Evolutionary conservation across 2,113 vertebrate genomes (phyloP).

Genomic region (Dicentrarchus labrax): DNA sequence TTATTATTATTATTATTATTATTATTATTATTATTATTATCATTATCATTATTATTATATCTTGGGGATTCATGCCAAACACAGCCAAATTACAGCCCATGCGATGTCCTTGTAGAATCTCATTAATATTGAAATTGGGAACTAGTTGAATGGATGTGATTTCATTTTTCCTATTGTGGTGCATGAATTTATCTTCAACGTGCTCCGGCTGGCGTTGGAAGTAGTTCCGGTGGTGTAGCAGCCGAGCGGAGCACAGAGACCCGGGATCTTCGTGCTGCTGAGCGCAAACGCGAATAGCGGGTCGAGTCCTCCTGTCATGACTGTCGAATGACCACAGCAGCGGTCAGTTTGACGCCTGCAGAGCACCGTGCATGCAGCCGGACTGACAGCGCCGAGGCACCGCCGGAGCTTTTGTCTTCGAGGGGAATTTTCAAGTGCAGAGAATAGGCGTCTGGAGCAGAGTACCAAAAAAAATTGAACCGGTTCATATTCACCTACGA

Average conservation of each 20-base stretch:
- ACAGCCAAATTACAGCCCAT: no score
- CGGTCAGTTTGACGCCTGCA: constrained; percentile 65
- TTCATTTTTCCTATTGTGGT: constrained; percentile 69
- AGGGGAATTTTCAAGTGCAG: constrained; percentile 64
- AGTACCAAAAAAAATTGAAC: constrained; percentile 35
- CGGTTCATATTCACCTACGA: constrained; percentile 53
- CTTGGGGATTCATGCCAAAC: no score
- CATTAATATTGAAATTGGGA: constrained; percentile 59
- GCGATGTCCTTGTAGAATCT: constrained; percentile 1
- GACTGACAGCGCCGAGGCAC: constrained; percentile 43
- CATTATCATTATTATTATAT: not conserved
- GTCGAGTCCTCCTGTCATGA: constrained; percentile 61
- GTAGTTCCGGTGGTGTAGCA: constrained; percentile 84
- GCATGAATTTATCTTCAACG: constrained; percentile 79
- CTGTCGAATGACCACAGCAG: constrained; percentile 69
- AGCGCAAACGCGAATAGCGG: constrained; percentile 60
- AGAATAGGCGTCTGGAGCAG: constrained; percentile 67
- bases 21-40: constrained; percentile 26
- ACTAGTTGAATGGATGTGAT: constrained; percentile 78
- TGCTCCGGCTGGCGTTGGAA: constrained; percentile 82
- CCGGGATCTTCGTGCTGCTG: constrained; percentile 71
- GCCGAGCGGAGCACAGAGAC: constrained; percentile 66
- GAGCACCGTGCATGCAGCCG: constrained; percentile 43
- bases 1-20: constrained; percentile 20
- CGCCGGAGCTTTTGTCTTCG: constrained; percentile 72